phyloP scores from a whole-genome alignment of 2,888 invertebrate species.

The Ditula angustiorana region DNA sequence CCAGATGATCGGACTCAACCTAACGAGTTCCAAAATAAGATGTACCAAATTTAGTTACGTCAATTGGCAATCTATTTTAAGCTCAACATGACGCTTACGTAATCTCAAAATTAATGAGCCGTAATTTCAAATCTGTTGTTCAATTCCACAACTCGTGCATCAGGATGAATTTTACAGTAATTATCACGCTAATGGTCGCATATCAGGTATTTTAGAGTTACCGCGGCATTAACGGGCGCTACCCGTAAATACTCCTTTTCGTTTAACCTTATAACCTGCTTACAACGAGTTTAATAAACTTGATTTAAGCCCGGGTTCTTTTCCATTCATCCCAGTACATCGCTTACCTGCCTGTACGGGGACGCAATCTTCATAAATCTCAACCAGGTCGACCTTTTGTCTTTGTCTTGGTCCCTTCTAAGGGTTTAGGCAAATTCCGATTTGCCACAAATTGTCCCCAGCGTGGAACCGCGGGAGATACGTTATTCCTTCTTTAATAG shows the following conservation, averaged over 20 bases:
- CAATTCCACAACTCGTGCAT: background rate
- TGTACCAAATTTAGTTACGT: background rate
- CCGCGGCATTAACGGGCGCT: background rate
- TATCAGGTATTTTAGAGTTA: background rate
- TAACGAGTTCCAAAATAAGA: constrained; percentile 10
- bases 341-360: constrained; percentile 48
- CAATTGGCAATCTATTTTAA: constrained; percentile 5
- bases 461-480: constrained; percentile 54
- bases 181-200: background rate
- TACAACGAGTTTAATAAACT: constrained; percentile 17
- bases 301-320: constrained; percentile 11
- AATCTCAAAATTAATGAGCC: background rate
- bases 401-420: constrained; percentile 66
- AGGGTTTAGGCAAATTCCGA: constrained; percentile 76
- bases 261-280: constrained; percentile 5
- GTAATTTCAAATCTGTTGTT: background rate
- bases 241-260: background rate
- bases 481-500: constrained; percentile 58
- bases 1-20: constrained; percentile 25
- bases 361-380: constrained; percentile 79
- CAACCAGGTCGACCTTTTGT: constrained; percentile 73
- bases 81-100: background rate
- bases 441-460: constrained; percentile 72
- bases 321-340: constrained; percentile 30
- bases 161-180: background rate